These are phyloP conservation scores for Venturia canescens DNA, from an alignment of 1,140 invertebrate species.

Conservation along the genomic window DNA sequence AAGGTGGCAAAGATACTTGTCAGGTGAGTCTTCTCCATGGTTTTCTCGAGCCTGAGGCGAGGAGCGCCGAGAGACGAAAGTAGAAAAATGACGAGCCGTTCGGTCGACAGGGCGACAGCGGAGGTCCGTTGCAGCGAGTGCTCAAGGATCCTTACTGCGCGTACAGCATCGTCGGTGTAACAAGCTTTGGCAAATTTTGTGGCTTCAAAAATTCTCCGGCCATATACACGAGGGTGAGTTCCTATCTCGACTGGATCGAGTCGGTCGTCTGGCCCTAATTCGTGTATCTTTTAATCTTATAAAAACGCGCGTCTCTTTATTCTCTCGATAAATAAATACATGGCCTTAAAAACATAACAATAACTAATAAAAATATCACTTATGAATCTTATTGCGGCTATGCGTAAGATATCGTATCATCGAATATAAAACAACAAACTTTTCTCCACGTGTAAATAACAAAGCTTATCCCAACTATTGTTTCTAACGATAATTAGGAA, in stretches of 20 bases:
- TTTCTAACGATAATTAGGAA: too few relatives aligned
- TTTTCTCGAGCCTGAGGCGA: too few relatives aligned
- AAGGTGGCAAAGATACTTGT: constrained; percentile 87
- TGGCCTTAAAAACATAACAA: constrained; percentile 1
- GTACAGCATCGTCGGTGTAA: constrained; percentile 74
- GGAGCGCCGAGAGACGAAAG: too few relatives aligned
- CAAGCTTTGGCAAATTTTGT: constrained; percentile 78
- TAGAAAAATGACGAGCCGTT: constrained; percentile 9
- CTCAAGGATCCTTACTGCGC: constrained; percentile 69
- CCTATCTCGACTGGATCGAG: constrained; percentile 81
- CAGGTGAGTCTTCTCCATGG: constrained; percentile 79
- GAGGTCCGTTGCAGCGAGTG: constrained; percentile 76
- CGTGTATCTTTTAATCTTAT: background rate
- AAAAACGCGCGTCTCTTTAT: constrained; percentile 4
- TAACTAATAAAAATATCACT: background rate
- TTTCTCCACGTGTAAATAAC: too few relatives aligned
- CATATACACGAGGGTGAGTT: constrained; percentile 79
- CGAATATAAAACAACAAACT: too few relatives aligned
- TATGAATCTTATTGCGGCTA: background rate
- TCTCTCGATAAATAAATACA: constrained; percentile 7
- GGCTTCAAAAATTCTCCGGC: constrained; percentile 76
- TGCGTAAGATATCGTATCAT: too few relatives aligned
- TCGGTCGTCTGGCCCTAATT: constrained; percentile 71
- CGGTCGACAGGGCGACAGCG: constrained; percentile 78
- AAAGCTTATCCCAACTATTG: too few relatives aligned